A percentile compares a stretch with the other conserved stretches of the same genome.
These are phyloP conservation scores for Physella acuta DNA, from an alignment of 1,140 invertebrate genomes.

Conservation along the genomic window DNA sequence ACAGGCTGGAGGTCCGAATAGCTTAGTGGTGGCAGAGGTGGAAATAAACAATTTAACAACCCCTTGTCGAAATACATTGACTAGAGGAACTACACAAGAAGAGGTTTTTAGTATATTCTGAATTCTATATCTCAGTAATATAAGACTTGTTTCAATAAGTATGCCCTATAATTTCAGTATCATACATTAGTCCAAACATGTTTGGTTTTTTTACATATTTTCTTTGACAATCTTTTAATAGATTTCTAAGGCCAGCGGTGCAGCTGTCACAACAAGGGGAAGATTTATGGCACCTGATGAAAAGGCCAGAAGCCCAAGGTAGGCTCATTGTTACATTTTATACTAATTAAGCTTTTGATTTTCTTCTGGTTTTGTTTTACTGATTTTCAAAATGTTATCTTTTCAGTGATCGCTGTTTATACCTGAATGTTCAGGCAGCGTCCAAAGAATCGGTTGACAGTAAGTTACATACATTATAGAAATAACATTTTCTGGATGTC, in stretches of 20 bases:
- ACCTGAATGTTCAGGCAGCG: constrained; percentile 68
- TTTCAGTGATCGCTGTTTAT: constrained; percentile 66
- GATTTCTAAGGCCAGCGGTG: constrained; percentile 63
- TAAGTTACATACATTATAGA: constrained; percentile 54
- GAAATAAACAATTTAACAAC: constrained; percentile 70
- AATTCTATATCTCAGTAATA: constrained; percentile 41
- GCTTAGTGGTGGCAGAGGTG: constrained; percentile 63
- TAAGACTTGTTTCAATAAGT: background rate
- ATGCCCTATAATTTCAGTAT: constrained; percentile 8
- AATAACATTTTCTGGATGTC: too few relatives aligned
- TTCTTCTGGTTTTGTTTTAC: too few relatives aligned
- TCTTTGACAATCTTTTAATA: too few relatives aligned
- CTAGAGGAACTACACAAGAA: constrained; percentile 68
- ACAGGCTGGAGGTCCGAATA: constrained; percentile 31
- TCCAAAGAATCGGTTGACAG: constrained; percentile 66
- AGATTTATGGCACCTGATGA: constrained; percentile 68
- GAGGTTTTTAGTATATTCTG: too few relatives aligned
- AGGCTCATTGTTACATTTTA: constrained; percentile 26
- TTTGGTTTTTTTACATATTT: too few relatives aligned
- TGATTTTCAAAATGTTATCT: constrained; percentile 21
- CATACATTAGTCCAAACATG: too few relatives aligned
- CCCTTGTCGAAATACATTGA: constrained; percentile 67
- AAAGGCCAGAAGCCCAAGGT: constrained; percentile 59
- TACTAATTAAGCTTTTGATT: too few relatives aligned
- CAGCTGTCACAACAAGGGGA: constrained; percentile 68